These are phyloP conservation scores for Paralichthys olivaceus DNA, from an alignment of 2,113 vertebrate species.

Conservation along the genomic window DNA sequence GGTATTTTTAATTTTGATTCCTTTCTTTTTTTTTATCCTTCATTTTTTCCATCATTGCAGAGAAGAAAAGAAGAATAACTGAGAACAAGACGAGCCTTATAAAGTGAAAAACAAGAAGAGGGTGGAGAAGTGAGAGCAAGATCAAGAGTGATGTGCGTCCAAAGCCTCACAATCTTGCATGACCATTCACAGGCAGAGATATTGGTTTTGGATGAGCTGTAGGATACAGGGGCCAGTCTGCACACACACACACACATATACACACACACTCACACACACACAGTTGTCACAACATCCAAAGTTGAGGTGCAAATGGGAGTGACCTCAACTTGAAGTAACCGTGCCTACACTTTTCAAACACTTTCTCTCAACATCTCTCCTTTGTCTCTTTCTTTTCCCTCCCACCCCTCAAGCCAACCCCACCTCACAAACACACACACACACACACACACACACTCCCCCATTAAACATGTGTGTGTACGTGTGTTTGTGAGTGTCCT, in stretches of 20 bases:
- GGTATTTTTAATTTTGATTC: conserved; percentile 28
- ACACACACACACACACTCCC: conserved; percentile 39
- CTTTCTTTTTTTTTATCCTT: conserved; percentile 17
- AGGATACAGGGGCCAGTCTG: conserved; percentile 30
- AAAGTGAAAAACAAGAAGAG: conserved; percentile 36
- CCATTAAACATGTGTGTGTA: conserved; percentile 35
- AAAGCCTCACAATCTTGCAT: conserved; percentile 23
- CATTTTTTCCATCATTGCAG: conserved; percentile 8
- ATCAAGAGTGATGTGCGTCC: conserved; percentile 33
- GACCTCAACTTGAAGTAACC: conserved; percentile 24
- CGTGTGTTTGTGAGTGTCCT: conserved; percentile 28
- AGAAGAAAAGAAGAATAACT: conserved; percentile 14
- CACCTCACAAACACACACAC: conserved; percentile 44
- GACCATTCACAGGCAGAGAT: conserved; percentile 28
- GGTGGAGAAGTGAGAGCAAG: conserved; percentile 15
- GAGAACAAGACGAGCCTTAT: background rate
- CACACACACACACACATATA: conserved; percentile 13
- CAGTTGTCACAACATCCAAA: conserved; percentile 28
- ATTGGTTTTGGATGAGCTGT: conserved; percentile 46
- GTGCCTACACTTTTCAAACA: conserved; percentile 12
- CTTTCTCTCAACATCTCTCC: conserved; percentile 25
- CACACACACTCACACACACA: conserved; percentile 1
- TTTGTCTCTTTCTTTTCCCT: conserved; percentile 30
- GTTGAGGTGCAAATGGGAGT: conserved; percentile 26
- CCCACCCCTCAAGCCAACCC: conserved; percentile 58